These are phyloP conservation scores for Caenorhabditis virilis DNA, from an alignment of 2,888 invertebrate genomes.

Conservation along the genomic window DNA sequence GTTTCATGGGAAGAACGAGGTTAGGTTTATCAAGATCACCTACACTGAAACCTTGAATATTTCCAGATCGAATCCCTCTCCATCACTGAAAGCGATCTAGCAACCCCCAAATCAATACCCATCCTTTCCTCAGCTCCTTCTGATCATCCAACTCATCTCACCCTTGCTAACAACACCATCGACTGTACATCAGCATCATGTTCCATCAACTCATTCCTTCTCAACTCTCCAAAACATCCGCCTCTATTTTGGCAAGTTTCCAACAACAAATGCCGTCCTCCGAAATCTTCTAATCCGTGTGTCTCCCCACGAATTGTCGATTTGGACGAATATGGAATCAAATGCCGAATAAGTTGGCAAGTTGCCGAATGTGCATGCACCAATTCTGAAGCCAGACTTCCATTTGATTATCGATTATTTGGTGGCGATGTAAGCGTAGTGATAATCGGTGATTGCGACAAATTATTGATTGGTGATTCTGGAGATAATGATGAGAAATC, in stretches of 20 bases:
- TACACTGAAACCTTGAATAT: background rate
- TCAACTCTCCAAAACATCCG: slow-evolving; percentile 29
- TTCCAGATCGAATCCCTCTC: slow-evolving; percentile 23
- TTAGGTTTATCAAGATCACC: background rate
- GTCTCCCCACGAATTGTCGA: slow-evolving; percentile 8
- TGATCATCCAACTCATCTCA: slow-evolving; percentile 22
- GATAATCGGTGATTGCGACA: slow-evolving; percentile 9
- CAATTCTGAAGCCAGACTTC: background rate
- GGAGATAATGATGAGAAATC: slow-evolving; percentile 5
- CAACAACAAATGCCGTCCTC: slow-evolving; percentile 31
- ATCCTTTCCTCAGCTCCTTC: slow-evolving; percentile 13
- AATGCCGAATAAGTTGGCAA: slow-evolving; percentile 17
- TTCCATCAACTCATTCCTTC: slow-evolving; percentile 31
- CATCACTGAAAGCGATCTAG: slow-evolving; percentile 25
- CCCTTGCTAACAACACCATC: slow-evolving; percentile 36
- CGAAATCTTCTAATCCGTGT: slow-evolving; percentile 10
- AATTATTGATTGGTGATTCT: slow-evolving; percentile 12
- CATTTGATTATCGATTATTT: background rate
- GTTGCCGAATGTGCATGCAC: slow-evolving; percentile 31
- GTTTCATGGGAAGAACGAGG: slow-evolving; percentile 18
- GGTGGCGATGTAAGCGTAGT: background rate
- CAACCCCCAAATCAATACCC: slow-evolving; percentile 4
- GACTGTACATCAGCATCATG: slow-evolving; percentile 26
- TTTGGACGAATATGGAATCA: slow-evolving; percentile 15
- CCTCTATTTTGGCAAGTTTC: slow-evolving; percentile 27